Percentiles rank a stretch among this genome's conserved stretches.
Evolutionary conservation across 2,888 invertebrate species (phyloP).

Genomic region (Agrenia bidenticulata): DNA sequence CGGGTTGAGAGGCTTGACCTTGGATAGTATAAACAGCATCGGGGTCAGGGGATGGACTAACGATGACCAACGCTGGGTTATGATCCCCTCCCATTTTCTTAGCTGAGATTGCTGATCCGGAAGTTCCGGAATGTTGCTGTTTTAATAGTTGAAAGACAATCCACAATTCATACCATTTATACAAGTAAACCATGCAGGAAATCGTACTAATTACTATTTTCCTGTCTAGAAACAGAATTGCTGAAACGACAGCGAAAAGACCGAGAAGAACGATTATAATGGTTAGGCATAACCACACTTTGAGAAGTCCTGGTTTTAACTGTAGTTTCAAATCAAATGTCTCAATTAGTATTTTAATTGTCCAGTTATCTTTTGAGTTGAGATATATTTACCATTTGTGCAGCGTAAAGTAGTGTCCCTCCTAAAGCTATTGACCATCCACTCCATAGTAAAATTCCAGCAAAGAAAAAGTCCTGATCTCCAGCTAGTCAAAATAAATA

Average conservation of each 20-base stretch:
- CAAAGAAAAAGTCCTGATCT: conserved; percentile 37
- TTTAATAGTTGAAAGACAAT: conserved; percentile 36
- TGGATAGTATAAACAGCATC: too few relatives aligned
- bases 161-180: conserved; percentile 52
- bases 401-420: conserved; percentile 33
- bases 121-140: conserved; percentile 26
- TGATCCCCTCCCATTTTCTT: conserved; percentile 34
- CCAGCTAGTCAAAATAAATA: conserved; percentile 20
- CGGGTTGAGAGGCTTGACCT: too few relatives aligned
- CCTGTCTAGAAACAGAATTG: conserved; percentile 34
- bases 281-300: conserved; percentile 42
- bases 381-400: conserved; percentile 32
- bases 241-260: conserved; percentile 23
- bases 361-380: neutral
- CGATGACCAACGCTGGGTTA: conserved; percentile 23
- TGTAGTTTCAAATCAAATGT: conserved; percentile 12
- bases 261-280: conserved; percentile 30
- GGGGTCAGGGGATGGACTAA: conserved; percentile 16
- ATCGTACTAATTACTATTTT: conserved; percentile 26
- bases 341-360: conserved; percentile 8
- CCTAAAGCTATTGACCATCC: conserved; percentile 27
- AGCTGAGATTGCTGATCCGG: conserved; percentile 33
- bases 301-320: conserved; percentile 38
- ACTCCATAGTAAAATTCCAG: conserved; percentile 41
- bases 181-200: conserved; percentile 44